Base-by-base conservation (phyloP, 2,888 invertebrate genomes). In the Leucoma salicis region DNA sequence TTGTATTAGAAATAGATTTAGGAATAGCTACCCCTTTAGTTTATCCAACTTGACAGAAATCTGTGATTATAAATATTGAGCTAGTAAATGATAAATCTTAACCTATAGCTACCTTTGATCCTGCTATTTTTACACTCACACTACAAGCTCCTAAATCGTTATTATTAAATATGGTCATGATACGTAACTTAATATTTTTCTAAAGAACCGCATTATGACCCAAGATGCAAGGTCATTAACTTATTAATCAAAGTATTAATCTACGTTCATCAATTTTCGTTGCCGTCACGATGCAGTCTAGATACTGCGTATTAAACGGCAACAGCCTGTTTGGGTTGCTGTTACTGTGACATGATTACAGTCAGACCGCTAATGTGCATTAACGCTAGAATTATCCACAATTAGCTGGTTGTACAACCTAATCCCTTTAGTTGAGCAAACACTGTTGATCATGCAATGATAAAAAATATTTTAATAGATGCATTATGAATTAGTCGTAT, bases 1-100 rank as follows among this genome's bases (percentile, higher is more conserved):
- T 88, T 88, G 87, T n/a, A 67, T 70, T 89, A 89, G 89, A 67
- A 49, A 70, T 87, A 87, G 88, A 62, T 70, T 70, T 86, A 84
- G 82, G 75, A 71, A 66, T 83, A 84, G 82, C 63, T 55, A 58
- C 62, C 73, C 74, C 69, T 66, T 40, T 63, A 41, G 56, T 2
- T 29, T 29, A 5, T 29, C 14, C 14, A 14, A 29, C 13, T 14
- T 1, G 8, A 14, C 6, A 14, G 4, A 29, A 13, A 14, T 13
- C 14, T 29, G 6, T 27, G 13, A 2, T 14, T 1, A 7, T 14
- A n/a, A 14, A 14, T 2, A 14, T 13, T 29, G n/a, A n/a, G n/a
- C n/a, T 13, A 29, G 7, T 1, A 29, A n/a, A 29, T 14, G 2
- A 3, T 2, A 11, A 29, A 7, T 2, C 14, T 13, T 29, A 13